phyloP scores from a whole-genome alignment of 1,140 invertebrate genomes.

The Augochlora pura region DNA sequence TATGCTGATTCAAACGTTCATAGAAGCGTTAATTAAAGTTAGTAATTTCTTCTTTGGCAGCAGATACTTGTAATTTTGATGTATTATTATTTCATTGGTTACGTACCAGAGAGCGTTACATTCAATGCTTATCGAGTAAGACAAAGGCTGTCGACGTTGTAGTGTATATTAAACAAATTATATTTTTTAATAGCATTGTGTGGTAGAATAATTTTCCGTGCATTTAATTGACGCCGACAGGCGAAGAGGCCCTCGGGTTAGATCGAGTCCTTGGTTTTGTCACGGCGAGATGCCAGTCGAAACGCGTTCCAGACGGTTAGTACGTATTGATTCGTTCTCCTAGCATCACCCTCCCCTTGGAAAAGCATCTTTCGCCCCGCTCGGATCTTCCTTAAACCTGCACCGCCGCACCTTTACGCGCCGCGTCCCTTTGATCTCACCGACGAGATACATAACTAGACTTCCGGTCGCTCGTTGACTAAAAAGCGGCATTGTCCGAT shows the following conservation, averaged over 20 bases:
- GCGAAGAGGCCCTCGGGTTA: background rate
- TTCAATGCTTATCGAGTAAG: too few species aligned
- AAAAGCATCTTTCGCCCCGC: constrained; percentile 49
- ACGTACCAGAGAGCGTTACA: too few species aligned
- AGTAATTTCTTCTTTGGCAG: too few species aligned
- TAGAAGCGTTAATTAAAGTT: too few species aligned
- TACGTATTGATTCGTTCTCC: constrained; percentile 65
- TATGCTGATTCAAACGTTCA: too few species aligned
- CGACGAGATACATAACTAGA: constrained; percentile 40
- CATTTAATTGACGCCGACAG: too few species aligned
- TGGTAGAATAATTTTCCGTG: background rate
- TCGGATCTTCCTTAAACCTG: constrained; percentile 46
- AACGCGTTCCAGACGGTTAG: constrained; percentile 64
- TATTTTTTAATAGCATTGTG: too few species aligned
- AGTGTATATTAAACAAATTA: too few species aligned
- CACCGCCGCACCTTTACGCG: constrained; percentile 24
- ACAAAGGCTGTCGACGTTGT: too few species aligned
- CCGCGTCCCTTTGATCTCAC: constrained; percentile 51
- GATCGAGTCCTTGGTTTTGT: constrained; percentile 34
- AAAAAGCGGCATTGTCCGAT: constrained; percentile 28
- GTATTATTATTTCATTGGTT: too few species aligned
- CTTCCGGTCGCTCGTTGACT: constrained; percentile 16
- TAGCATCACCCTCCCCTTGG: constrained; percentile 44
- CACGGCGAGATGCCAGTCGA: constrained; percentile 46
- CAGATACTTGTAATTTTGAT: too few species aligned